phyloP scores from a whole-genome alignment of 37 sponge, comb jelly and placozoan genomes.

The Corticium candelabrum region DNA sequence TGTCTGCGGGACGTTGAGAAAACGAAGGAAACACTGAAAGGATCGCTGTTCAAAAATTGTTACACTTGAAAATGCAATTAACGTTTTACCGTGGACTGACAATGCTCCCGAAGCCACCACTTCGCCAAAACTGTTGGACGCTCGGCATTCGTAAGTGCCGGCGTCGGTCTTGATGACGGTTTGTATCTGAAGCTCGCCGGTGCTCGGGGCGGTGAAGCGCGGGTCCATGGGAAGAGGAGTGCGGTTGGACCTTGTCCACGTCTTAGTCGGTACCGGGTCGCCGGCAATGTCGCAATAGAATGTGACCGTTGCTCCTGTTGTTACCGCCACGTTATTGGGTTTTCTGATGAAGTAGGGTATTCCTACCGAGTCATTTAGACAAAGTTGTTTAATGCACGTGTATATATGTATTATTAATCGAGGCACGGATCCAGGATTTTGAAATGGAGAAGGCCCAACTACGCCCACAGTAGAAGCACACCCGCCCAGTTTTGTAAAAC shows the following conservation, averaged over 20 bases:
- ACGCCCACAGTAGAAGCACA: too few species aligned
- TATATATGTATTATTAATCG: too few species aligned
- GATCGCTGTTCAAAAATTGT: too few species aligned
- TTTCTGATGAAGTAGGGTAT: too few species aligned
- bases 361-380: too few species aligned
- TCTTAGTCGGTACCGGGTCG: not conserved
- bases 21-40: not conserved
- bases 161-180: not conserved
- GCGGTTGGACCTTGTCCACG: not conserved
- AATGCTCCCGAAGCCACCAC: not conserved
- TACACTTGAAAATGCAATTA: too few species aligned
- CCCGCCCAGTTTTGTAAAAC: too few species aligned
- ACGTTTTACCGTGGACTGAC: not conserved
- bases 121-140: not conserved
- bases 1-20: not conserved
- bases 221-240: not conserved
- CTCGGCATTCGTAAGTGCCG: not conserved
- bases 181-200: not conserved
- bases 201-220: not conserved
- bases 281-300: not conserved
- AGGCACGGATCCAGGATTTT: too few species aligned
- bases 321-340: not conserved
- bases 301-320: not conserved
- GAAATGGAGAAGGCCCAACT: too few species aligned
- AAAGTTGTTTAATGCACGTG: too few species aligned